These are phyloP conservation scores for Parnassius glacialis DNA, from an alignment of 2,888 invertebrate species.

Conservation along the genomic window DNA sequence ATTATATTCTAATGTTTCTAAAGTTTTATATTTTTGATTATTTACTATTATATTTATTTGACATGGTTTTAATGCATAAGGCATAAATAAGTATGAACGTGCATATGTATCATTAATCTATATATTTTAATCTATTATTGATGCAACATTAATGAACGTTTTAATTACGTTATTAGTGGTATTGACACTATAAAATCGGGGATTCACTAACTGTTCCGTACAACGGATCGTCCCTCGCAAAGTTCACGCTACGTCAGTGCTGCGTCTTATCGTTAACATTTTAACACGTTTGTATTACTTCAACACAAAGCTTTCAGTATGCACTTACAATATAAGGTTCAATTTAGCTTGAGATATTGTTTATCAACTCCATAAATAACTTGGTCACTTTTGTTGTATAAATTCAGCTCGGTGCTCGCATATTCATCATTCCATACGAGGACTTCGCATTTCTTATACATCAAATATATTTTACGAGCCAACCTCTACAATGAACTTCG, in stretches of 20 bases:
- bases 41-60: no score
- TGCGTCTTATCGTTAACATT: background rate
- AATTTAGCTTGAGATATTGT: background rate
- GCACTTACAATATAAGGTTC: background rate
- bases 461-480: background rate
- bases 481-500: constrained; percentile 31
- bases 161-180: no score
- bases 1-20: no score
- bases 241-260: background rate
- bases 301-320: background rate
- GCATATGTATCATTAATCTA: no score
- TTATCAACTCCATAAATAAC: background rate
- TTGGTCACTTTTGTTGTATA: constrained; percentile 4
- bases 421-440: constrained; percentile 5
- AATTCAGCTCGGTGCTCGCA: background rate
- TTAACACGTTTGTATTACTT: background rate
- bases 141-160: no score
- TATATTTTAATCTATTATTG: no score
- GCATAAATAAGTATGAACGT: no score
- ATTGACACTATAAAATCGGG: background rate
- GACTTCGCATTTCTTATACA: background rate
- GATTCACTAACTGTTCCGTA: background rate
- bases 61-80: no score
- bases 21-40: no score
- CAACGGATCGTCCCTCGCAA: background rate